These are phyloP conservation scores for Coccyzus lansbergi DNA, from an alignment of 2,797 vertebrate species.

Conservation along the genomic window DNA sequence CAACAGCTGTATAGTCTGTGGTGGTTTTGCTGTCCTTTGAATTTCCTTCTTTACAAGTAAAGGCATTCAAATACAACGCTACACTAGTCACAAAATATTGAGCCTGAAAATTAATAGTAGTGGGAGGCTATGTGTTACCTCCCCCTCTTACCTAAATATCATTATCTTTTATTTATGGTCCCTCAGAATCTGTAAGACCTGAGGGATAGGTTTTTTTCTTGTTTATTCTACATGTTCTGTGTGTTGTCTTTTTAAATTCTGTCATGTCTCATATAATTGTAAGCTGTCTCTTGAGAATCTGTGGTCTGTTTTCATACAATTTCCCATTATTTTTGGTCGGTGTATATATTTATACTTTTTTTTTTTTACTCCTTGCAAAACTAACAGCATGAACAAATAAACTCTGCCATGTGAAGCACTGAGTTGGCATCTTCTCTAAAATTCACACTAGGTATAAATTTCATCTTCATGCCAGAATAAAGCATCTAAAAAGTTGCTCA, in stretches of 20 bases:
- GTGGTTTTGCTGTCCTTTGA: background rate
- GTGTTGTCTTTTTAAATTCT: slow-evolving; percentile 56
- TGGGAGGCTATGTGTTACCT: background rate
- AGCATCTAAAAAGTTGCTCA: background rate
- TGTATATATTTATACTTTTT: background rate
- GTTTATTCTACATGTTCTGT: slow-evolving; percentile 24
- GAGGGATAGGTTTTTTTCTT: background rate
- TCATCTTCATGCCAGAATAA: background rate
- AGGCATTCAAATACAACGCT: background rate
- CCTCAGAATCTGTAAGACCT: slow-evolving; percentile 7
- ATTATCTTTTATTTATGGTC: slow-evolving; percentile 60
- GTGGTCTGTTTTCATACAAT: slow-evolving; percentile 42
- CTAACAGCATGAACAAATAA: slow-evolving; percentile 37
- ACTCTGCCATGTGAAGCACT: background rate
- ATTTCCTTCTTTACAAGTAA: background rate
- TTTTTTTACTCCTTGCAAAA: background rate
- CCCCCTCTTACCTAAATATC: slow-evolving; percentile 53
- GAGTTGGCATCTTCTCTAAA: slow-evolving; percentile 10
- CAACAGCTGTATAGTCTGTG: background rate
- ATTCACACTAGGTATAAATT: background rate
- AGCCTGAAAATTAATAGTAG: slow-evolving; percentile 22
- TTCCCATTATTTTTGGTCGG: slow-evolving; percentile 48
- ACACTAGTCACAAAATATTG: background rate
- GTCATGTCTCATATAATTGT: slow-evolving; percentile 55
- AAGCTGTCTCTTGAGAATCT: slow-evolving; percentile 33